Evolutionary conservation across 1,140 invertebrate species (phyloP), one percentile per base, ranked within the genome.

Genomic region (Papilio machaon): DNA sequence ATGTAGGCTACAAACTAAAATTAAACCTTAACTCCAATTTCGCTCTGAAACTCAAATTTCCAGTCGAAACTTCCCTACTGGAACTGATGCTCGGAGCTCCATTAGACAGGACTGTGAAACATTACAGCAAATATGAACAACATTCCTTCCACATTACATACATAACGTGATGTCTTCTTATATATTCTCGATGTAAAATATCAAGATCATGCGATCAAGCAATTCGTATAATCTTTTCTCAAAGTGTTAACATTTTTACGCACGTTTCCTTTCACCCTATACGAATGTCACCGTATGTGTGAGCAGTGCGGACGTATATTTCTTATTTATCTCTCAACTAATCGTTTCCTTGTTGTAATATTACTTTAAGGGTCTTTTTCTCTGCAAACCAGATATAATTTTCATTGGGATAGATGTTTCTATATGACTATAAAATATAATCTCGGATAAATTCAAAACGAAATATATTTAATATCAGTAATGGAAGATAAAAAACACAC

Each of bases 251-350:
- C 85, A 87, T 84, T 81, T 85, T 80, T 82, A 80, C 73, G 74
- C 83, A 85, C 73, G 70, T 77, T 87, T 91, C 91, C 89, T 90
- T 91, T 92, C 90, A 90, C 91, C 86, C 88, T 80, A 80, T 82
- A 81, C 81, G 82, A 85, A 88, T 85, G 84, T 86, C 81, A 83
- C 11, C 70, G 76, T 77, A 76, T n/a, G 84, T 86, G 76, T 23
- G 85, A 88, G 64, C 19, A 76, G 74, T 74, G 82, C 19, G 38
- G 43, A 30, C n/a, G 64, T 80, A 82, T 82, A 81, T 73, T 9
- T 80, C 60, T 38, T 77, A 70, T 82, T 83, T 81, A 64, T 73
- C 73, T 67, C 54, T 58, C 79, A 54, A 82, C 67, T 70, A 30
- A 70, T 73, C 76, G 49, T 64, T 76, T 52, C 73, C 74, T 81